Evolutionary conservation across 1,140 invertebrate genomes (phyloP).

Genomic region (Hypsibius dujardini): DNA sequence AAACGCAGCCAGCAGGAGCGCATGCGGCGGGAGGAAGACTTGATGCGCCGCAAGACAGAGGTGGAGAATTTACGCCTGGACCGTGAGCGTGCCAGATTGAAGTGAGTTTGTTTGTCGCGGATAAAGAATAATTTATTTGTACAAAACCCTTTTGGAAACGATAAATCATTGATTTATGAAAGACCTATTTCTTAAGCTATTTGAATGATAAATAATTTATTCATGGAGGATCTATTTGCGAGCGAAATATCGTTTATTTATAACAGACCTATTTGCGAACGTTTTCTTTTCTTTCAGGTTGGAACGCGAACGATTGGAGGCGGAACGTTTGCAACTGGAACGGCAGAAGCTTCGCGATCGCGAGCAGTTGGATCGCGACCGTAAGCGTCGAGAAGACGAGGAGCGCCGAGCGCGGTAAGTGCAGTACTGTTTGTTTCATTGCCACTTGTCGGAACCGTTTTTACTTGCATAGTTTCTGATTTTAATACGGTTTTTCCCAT

Average conservation of each 20-base stretch:
- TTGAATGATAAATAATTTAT: not conserved
- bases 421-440: too few relatives aligned
- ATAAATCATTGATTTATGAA: not conserved
- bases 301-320: conserved; percentile 11
- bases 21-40: conserved; percentile 9
- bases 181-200: conserved; percentile 5
- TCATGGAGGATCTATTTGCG: not conserved
- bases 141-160: too few relatives aligned
- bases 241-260: not conserved
- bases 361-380: not conserved
- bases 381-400: conserved; percentile 4
- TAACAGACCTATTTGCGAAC: not conserved
- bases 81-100: not conserved
- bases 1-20: conserved; percentile 5
- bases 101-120: not conserved
- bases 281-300: not conserved
- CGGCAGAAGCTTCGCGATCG: conserved; percentile 13
- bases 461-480: too few relatives aligned
- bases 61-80: conserved; percentile 8
- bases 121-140: not conserved
- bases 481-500: too few relatives aligned
- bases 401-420: not conserved
- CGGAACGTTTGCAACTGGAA: conserved; percentile 1
- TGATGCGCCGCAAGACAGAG: conserved; percentile 3
- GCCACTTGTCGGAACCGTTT: too few relatives aligned